These are phyloP conservation scores for Triops cancriformis DNA, from an alignment of 1,140 invertebrate species.

Conservation along the genomic window DNA sequence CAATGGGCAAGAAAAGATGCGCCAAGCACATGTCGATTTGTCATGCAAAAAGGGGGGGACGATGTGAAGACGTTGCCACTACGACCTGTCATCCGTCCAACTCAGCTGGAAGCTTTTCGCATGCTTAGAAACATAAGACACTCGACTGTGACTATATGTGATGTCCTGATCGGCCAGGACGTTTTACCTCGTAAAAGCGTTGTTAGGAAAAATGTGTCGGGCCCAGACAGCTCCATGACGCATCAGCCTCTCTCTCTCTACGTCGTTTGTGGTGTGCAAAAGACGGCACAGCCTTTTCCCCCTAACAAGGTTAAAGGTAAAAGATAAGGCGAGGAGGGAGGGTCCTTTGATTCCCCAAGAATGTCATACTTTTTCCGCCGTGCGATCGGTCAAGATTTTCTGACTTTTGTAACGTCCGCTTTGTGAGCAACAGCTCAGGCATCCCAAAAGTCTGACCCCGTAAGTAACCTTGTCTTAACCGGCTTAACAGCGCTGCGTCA, in stretches of 20 bases:
- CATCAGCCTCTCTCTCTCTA: background rate
- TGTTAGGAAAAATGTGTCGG: background rate
- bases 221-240: background rate
- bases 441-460: background rate
- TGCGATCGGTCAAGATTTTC: background rate
- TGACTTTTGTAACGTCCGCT: too few species aligned
- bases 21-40: background rate
- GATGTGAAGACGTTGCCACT: background rate
- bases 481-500: too few species aligned
- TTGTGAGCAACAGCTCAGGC: background rate
- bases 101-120: slow-evolving; percentile 8
- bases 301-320: background rate
- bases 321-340: background rate
- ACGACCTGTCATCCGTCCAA: slow-evolving; percentile 8
- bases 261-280: background rate
- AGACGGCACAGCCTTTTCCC: background rate
- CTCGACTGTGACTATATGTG: background rate
- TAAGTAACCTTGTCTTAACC: background rate
- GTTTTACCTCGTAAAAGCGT: background rate
- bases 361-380: background rate
- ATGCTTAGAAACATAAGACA: background rate
- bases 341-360: background rate
- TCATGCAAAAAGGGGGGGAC: background rate
- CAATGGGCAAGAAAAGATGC: background rate
- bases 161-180: background rate